Evolutionary conservation across 1,140 invertebrate species (phyloP), one percentile per base, ranked within the genome.

Genomic region (Drosophila saltans): DNA sequence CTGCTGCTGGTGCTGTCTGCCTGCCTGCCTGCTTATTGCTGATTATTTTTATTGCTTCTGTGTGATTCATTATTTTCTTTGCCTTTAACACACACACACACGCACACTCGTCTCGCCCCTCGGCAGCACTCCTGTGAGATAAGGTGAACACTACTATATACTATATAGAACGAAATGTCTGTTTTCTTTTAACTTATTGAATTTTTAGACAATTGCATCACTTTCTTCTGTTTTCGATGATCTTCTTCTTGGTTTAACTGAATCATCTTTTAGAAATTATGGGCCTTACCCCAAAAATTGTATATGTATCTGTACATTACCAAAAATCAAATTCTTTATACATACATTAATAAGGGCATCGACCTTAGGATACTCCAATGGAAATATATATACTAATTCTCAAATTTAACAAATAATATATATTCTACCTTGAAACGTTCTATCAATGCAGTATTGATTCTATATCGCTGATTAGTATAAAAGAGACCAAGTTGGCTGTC

Each of bases 31-130:
- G 28, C 79, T 88, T 82, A 82, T 79, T 88, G 75, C 83, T 88
- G 83, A 86, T 88, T 86, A 86, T 82, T 80, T 86, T 80, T 83
- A 77, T 80, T 88, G 83, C 70, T 72, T 72, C 69, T 73, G 66
- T 75, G 84, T 88, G 83, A 89, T 80, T 88, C 84, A 88, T 89
- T 83, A 89, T 69, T 72, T 72, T 89, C 30, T 57, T 58, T 69
- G 40, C 59, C 69, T 69, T 64, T 64, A 33, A 8, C 45, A 52
- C 45, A 52, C 45, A 52, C n/a, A n/a, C n/a, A n/a, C 8, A 26
- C 8, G 7, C 45, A 21, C 24, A 5, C 21, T 26, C 55, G 45
- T 26, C 40, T n/a, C 58, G 33, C 24, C 61, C 48, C 56, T 61
- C 60, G 52, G 33, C 4, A 30, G 28, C 33, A 43, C 52, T 52